phyloP scores from a whole-genome alignment of 1,140 invertebrate species.

The Atta texana region DNA sequence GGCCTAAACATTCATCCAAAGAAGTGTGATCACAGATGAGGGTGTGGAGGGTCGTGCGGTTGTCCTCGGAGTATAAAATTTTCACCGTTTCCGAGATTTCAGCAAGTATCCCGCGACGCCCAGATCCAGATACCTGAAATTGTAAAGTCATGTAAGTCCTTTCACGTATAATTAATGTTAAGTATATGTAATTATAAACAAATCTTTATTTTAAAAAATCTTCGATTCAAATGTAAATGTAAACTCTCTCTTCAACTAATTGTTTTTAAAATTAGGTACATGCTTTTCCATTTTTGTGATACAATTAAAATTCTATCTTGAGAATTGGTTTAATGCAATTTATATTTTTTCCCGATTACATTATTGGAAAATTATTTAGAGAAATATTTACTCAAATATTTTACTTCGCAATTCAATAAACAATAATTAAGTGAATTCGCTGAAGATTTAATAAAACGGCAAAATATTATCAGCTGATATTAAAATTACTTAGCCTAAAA shows the following conservation, averaged over 20 bases:
- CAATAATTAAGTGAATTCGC: neutral
- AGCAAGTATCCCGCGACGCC: constrained; percentile 80
- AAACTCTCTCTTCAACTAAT: neutral
- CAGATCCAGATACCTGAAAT: constrained; percentile 79
- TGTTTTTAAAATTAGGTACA: neutral
- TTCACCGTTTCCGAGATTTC: constrained; percentile 81
- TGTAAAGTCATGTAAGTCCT: neutral
- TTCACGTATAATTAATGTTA: constrained; percentile 3
- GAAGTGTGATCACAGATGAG: constrained; percentile 85
- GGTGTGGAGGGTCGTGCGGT: constrained; percentile 85
- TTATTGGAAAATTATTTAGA: neutral
- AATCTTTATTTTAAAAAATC: neutral
- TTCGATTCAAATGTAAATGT: neutral
- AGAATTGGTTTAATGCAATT: neutral
- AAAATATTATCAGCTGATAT: neutral
- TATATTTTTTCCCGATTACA: neutral
- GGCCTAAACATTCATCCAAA: constrained; percentile 84
- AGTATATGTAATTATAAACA: neutral
- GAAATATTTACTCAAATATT: neutral
- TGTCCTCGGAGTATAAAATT: constrained; percentile 80
- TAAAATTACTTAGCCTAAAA: neutral
- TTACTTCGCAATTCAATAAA: constrained; percentile 1
- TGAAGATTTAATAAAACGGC: neutral
- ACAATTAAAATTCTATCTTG: neutral
- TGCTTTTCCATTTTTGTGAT: neutral